Evolutionary conservation across 2,113 vertebrate genomes (phyloP), one percentile per base, ranked within the genome.

Genomic region (Verasper variegatus): DNA sequence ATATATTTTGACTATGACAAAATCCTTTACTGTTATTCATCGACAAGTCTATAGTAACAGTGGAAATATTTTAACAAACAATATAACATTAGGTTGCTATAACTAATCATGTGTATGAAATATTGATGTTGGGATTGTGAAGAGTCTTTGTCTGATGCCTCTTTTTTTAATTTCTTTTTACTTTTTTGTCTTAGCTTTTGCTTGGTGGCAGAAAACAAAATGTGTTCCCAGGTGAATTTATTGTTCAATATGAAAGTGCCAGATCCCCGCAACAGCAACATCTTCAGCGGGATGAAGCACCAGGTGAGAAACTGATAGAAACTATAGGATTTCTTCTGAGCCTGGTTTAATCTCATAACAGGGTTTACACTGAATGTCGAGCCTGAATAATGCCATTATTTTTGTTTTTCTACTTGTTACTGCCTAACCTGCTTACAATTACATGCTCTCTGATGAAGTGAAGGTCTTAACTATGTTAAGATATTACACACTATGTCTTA

Each of bases 261-360:
- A 20, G 92, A 94, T 88, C 90, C 93, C 1, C 13, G 78, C 31
- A 93, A 94, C 54, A 94, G 93, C 75, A 54, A 72, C 18, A 86
- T 94, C 69, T 88, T 92, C 68, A 68, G 26, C 82, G 71, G 86
- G n/a, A 74, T 82, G 57, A 78, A 74, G 59, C 23, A 63, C 57
- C 87, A 92, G 89, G 90, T 92, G 66, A 89, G 86, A 70, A 40
- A 51, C 18, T 21, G 11, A 47, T 23, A 0, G 1, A 52, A 63
- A 62, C 27, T 31, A 7, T 31, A 31, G 5, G 1, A 49, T 15
- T 11, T 20, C 17, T 20, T 51, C 17, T 51, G 17, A 51, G 42
- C 42, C 42, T 51, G 1, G 49, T 17, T 51, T 17, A 51, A 51
- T 45, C 31, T 8, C 11, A 45, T 12, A 45, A 45, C 14, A 15